Percentiles rank a stretch among this genome's conserved stretches.
phyloP scores from a whole-genome alignment of 35 echinoderm and acorn worm genomes.

The Stichopus chloronotus region DNA sequence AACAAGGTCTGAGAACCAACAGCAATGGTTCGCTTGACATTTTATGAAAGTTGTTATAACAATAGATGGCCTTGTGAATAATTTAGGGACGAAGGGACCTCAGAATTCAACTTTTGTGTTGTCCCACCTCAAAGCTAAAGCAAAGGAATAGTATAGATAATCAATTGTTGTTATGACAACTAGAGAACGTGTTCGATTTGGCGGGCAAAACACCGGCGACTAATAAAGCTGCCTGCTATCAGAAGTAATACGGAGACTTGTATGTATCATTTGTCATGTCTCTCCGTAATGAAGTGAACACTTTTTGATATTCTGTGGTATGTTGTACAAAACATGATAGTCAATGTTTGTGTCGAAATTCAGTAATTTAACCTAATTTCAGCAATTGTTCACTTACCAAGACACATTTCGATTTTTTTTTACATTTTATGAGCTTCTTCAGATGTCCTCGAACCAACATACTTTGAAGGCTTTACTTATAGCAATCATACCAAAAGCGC shows the following conservation, averaged over 20 bases:
- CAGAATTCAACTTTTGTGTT: slow-evolving; percentile 38
- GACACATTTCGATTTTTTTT: too few relatives aligned
- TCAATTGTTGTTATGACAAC: slow-evolving; percentile 43
- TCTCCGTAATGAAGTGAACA: not conserved
- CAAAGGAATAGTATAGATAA: slow-evolving; percentile 38
- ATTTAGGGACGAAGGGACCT: slow-evolving; percentile 39
- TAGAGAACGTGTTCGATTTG: slow-evolving; percentile 50
- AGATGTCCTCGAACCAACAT: too few relatives aligned
- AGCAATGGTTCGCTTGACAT: not conserved
- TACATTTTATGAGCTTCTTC: too few relatives aligned
- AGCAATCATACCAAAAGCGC: too few relatives aligned
- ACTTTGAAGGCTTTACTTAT: too few relatives aligned
- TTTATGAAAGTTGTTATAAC: slow-evolving; percentile 39
- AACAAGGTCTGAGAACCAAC: not conserved
- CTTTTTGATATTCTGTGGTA: too few relatives aligned
- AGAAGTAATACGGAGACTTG: not conserved
- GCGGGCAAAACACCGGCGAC: slow-evolving; percentile 39
- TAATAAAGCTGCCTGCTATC: slow-evolving; percentile 24
- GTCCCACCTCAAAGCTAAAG: slow-evolving; percentile 38
- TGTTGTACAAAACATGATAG: too few relatives aligned
- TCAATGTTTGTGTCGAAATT: too few relatives aligned
- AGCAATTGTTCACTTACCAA: too few relatives aligned
- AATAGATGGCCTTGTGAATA: slow-evolving; percentile 48
- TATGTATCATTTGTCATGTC: not conserved
- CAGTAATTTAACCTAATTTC: too few relatives aligned